phyloP scores from a whole-genome alignment of 2,113 vertebrate genomes.

The Ceratotherium simum region DNA sequence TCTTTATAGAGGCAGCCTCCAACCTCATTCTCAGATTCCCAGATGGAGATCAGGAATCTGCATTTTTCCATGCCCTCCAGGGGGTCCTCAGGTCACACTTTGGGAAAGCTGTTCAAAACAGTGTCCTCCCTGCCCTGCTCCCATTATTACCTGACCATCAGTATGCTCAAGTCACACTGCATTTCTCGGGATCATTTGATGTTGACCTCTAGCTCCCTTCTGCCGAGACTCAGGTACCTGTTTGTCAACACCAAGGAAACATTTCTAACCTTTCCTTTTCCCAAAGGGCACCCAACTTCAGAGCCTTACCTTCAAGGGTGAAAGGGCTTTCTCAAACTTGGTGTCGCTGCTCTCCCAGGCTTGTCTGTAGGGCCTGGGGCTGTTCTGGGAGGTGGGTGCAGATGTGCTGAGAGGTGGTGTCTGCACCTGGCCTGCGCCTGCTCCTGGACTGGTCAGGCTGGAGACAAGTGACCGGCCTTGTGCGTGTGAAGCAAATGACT shows the following conservation, averaged over 20 bases:
- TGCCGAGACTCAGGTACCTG: background rate
- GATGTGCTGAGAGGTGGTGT: background rate
- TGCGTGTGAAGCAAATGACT: background rate
- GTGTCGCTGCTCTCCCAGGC: background rate
- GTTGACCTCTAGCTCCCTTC: background rate
- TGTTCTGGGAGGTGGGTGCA: rapidly evolving
- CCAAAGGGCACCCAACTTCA: background rate
- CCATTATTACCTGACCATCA: background rate
- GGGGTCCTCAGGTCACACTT: background rate
- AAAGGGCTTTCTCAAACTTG: background rate
- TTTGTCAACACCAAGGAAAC: background rate
- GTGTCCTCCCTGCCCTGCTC: rapidly evolving
- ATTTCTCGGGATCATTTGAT: background rate
- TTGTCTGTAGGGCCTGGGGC: rapidly evolving
- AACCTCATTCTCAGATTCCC: background rate
- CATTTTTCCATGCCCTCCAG: background rate
- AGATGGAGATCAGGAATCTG: background rate
- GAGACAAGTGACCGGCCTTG: no score
- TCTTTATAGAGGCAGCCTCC: rapidly evolving
- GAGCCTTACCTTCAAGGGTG: background rate
- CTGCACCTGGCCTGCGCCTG: background rate
- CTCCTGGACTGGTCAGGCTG: background rate
- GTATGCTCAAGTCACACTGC: background rate
- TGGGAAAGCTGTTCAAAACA: background rate
- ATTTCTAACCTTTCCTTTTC: background rate